Percentiles rank a stretch among this genome's conserved stretches.
Conservation (phyloP, 2,113 vertebrate genomes). For the Caranx melampygus region DNA sequence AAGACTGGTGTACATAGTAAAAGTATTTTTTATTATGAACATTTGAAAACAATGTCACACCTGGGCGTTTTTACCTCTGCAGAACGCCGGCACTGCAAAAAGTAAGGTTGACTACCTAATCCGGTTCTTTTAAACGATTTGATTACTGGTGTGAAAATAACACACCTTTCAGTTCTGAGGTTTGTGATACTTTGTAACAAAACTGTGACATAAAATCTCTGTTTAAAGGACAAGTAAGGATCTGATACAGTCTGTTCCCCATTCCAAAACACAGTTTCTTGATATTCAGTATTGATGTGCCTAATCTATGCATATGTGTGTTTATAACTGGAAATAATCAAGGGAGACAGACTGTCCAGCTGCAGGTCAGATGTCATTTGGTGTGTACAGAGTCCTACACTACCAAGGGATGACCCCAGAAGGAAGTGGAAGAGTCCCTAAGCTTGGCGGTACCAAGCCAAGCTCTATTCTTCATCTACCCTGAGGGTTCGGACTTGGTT, state of each 20-base stretch:
- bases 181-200: background rate
- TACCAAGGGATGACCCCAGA: background rate
- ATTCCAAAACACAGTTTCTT: background rate
- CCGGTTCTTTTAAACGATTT: background rate
- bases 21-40: slow-evolving; percentile 18
- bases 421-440: background rate
- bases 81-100: background rate
- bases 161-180: too few relatives aligned
- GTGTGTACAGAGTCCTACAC: background rate
- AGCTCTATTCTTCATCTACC: slow-evolving; percentile 60
- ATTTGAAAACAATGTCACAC: background rate
- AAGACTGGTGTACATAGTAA: background rate
- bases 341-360: slow-evolving; percentile 1
- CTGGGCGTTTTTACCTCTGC: background rate
- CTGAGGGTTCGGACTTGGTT: slow-evolving; percentile 77
- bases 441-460: background rate
- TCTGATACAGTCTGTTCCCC: background rate
- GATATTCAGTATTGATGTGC: background rate
- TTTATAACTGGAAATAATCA: background rate
- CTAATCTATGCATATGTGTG: background rate
- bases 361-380: background rate
- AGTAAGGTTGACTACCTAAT: too few relatives aligned
- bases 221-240: background rate
- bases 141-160: background rate
- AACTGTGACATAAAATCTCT: background rate